Evolutionary conservation across 2,797 vertebrate genomes (phyloP).

Genomic region (Brotula barbata): DNA sequence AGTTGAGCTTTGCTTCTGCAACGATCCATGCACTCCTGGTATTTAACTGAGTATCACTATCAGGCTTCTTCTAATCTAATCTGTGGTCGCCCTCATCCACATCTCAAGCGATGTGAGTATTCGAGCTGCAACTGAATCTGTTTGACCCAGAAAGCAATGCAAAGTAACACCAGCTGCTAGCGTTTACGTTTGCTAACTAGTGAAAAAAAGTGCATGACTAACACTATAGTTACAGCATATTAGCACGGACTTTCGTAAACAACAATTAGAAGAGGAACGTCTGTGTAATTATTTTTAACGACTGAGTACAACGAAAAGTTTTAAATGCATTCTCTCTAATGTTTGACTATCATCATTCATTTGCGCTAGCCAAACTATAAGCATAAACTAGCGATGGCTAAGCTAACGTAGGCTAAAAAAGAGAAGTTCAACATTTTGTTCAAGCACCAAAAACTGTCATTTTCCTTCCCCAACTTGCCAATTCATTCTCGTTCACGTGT

Average conservation of each 20-base stretch:
- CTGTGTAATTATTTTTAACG: background rate
- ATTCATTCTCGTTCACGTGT: background rate
- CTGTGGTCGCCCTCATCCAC: constrained; percentile 34
- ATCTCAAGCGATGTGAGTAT: constrained; percentile 52
- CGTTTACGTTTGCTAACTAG: constrained; percentile 26
- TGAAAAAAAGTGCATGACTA: background rate
- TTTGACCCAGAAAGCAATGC: constrained; percentile 70
- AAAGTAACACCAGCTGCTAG: constrained; percentile 56
- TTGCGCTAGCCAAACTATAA: constrained; percentile 36
- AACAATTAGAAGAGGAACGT: background rate
- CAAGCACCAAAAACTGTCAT: background rate
- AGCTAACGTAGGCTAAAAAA: constrained; percentile 45
- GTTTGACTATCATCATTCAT: background rate
- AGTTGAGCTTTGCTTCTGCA: background rate
- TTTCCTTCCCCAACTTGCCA: background rate
- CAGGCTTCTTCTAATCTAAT: background rate
- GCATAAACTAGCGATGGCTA: constrained; percentile 57
- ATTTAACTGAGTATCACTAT: constrained; percentile 17
- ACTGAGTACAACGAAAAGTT: constrained; percentile 2
- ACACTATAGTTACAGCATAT: background rate
- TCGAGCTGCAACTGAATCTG: constrained; percentile 70
- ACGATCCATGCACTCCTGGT: background rate
- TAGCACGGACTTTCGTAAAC: background rate
- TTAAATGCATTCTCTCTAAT: background rate
- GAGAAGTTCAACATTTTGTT: constrained; percentile 23